Evolutionary conservation across 2,888 invertebrate genomes (phyloP), one percentile per base, ranked within the genome.

Genomic region (Metallyticus violacea): DNA sequence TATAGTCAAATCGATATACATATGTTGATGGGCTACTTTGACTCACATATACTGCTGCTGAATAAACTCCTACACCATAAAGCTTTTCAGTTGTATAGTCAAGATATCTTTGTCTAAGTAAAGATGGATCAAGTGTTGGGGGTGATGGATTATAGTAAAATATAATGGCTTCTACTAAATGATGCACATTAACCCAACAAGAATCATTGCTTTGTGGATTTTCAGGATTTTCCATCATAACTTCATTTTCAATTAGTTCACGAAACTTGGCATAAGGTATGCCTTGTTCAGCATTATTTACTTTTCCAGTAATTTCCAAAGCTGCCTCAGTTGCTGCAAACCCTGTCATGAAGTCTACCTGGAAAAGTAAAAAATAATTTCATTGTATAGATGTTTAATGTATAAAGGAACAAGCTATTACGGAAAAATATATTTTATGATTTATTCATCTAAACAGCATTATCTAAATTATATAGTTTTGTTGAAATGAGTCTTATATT

Each of bases 271-370:
- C 92, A 88, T 93, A 92, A 88, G 94, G 94, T 62, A 96, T 92
- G 15, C 94, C 94, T 2, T 94, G 93, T 77, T 95, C 94, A 83
- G 94, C 93, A 81, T 93, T 93, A 78, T 93, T 94, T 79, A 94
- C 92, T 28, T 94, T 91, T n/a, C 92, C 92, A 83, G 92, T 90
- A 81, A 91, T 91, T 26, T 94, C 93, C 1, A 97, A 91, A 7
- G 95, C 95, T 89, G 96, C 96, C 91, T 97, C 97, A 95, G 97
- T 97, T 89, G 96, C 95, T 0, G 97, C 97, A 89, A 95, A 97
- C 0, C 96, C 96, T n/a, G 95, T 94, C 89, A 97, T 88, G 26
- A 88, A 82, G 22, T 86, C 86, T n/a, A 88, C 88, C 87, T 88
- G 86, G 7, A 81, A 87, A 26, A 30, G 27, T 81, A 76, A 86